A percentile compares a stretch with the other conserved stretches of the same genome.
Conservation (phyloP, 2,797 vertebrate genomes). For the Chrosomus eos region DNA sequence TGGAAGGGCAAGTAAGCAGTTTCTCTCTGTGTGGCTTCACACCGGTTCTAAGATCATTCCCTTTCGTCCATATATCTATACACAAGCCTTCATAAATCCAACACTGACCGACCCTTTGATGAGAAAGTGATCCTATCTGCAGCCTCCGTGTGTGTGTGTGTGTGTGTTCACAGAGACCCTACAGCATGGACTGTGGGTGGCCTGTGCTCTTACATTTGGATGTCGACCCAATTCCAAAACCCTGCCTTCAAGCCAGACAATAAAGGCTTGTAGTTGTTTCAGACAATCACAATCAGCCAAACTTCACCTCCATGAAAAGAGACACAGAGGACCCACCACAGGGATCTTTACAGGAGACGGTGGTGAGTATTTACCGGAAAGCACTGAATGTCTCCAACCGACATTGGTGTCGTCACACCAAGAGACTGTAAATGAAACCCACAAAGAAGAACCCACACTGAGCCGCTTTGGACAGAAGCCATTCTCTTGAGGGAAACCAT, state of each 20-base stretch:
- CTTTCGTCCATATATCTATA: constrained; percentile 43
- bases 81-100: constrained; percentile 27
- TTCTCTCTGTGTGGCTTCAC: background rate
- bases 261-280: constrained; percentile 64
- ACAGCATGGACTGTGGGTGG: constrained; percentile 54
- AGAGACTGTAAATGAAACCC: constrained; percentile 56
- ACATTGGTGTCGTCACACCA: constrained; percentile 60
- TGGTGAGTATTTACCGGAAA: constrained; percentile 62
- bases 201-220: constrained; percentile 69
- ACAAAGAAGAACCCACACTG: constrained; percentile 63
- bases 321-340: constrained; percentile 62
- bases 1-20: constrained; percentile 29
- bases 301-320: constrained; percentile 62
- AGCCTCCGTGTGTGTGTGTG: background rate
- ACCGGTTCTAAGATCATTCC: constrained; percentile 12
- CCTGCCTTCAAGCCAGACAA: constrained; percentile 66
- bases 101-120: constrained; percentile 30
- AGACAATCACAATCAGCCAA: constrained; percentile 70
- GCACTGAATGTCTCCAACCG: constrained; percentile 58
- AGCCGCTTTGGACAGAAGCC: constrained; percentile 59
- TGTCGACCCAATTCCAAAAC: constrained; percentile 62
- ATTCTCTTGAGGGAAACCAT: constrained; percentile 33
- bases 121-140: constrained; percentile 40
- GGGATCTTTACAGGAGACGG: constrained; percentile 67
- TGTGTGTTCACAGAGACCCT: constrained; percentile 25